Percentiles rank a stretch among this genome's conserved stretches.
Conservation (phyloP, 2,888 invertebrate genomes). For the Trichogramma evanescens region DNA sequence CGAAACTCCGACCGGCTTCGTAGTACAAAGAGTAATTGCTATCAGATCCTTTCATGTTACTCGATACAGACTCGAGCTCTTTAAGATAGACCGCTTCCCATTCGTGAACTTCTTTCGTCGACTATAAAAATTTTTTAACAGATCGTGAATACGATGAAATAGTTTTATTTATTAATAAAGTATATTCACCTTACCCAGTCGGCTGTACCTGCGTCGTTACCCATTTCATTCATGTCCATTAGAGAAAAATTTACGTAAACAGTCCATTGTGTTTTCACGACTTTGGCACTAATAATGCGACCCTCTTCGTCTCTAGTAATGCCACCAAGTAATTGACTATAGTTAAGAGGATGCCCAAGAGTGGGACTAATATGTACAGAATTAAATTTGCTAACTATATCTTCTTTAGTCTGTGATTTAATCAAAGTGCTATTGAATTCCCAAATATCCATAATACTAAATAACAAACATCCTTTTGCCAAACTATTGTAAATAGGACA, state of each 20-base stretch:
- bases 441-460: slow-evolving; percentile 68
- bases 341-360: slow-evolving; percentile 61
- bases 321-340: slow-evolving; percentile 58
- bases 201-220: slow-evolving; percentile 67
- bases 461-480: slow-evolving; percentile 56
- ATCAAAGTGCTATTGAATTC: slow-evolving; percentile 54
- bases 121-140: slow-evolving; percentile 27
- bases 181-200: slow-evolving; percentile 57
- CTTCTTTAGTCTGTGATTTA: slow-evolving; percentile 52
- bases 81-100: slow-evolving; percentile 39
- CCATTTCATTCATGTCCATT: slow-evolving; percentile 59
- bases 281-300: slow-evolving; percentile 57
- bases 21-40: slow-evolving; percentile 31
- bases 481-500: slow-evolving; percentile 60
- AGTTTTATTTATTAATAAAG: not conserved
- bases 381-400: slow-evolving; percentile 59
- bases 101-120: slow-evolving; percentile 36
- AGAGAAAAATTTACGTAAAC: slow-evolving; percentile 62
- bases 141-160: slow-evolving; percentile 1
- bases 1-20: slow-evolving; percentile 55
- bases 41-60: slow-evolving; percentile 1
- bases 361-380: slow-evolving; percentile 55
- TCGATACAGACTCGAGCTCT: slow-evolving; percentile 20
- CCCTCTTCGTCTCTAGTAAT: slow-evolving; percentile 55
- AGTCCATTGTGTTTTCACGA: slow-evolving; percentile 60